phyloP scores from a whole-genome alignment of 2,888 invertebrate species.

The Mesoligia furuncula region DNA sequence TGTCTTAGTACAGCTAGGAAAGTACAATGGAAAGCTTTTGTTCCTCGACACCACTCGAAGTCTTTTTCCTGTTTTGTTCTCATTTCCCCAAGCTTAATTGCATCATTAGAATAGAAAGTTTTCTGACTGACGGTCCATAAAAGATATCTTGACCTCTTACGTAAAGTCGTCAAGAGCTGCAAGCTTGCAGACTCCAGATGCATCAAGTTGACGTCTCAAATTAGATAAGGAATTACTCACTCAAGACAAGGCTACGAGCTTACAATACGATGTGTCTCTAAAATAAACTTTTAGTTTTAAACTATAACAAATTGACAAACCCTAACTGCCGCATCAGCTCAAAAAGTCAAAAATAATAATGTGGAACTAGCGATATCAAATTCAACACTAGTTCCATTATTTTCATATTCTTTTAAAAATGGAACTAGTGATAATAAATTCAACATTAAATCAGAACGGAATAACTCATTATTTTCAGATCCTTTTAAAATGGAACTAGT shows the following conservation, averaged over 20 bases:
- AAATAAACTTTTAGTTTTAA: conserved; percentile 4
- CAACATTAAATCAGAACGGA: too few relatives aligned
- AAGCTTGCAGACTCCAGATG: conserved; percentile 31
- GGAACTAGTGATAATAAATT: too few relatives aligned
- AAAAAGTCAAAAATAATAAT: too few relatives aligned
- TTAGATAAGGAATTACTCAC: conserved; percentile 42
- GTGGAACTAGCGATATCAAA: too few relatives aligned
- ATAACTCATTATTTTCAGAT: too few relatives aligned
- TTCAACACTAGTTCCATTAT: too few relatives aligned
- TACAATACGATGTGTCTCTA: conserved; percentile 2
- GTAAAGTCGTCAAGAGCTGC: conserved; percentile 27
- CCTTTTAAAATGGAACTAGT: too few relatives aligned
- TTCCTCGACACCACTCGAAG: not conserved
- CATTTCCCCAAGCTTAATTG: conserved; percentile 2
- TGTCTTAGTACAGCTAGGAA: not conserved
- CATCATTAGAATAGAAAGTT: conserved; percentile 4
- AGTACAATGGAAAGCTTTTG: not conserved
- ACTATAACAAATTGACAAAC: too few relatives aligned
- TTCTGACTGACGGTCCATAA: not conserved
- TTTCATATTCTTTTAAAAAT: too few relatives aligned
- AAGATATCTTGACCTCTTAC: conserved; percentile 30
- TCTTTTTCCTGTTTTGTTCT: not conserved
- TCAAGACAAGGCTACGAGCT: not conserved
- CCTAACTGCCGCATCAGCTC: too few relatives aligned
- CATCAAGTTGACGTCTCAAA: conserved; percentile 38